Evolutionary conservation across 30 jellyfish, hydroid and myxozoan genomes (phyloP).

Genomic region (Cassiopea andromeda): DNA sequence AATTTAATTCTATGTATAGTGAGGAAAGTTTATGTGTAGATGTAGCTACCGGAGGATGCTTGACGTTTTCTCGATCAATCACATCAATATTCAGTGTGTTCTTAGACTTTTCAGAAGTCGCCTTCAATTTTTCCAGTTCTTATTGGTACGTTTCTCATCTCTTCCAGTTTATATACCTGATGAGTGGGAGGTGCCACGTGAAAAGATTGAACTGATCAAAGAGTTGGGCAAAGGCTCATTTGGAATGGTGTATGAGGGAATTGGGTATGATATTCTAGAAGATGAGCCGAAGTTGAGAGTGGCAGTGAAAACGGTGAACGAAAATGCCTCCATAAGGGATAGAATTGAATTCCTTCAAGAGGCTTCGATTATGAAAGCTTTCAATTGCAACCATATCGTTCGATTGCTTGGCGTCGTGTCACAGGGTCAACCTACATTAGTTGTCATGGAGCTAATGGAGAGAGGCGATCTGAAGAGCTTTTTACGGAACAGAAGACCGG

Average conservation of each 20-base stretch:
- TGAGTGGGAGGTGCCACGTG: conserved; percentile 99
- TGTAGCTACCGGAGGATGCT: too few relatives aligned
- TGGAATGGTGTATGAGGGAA: conserved; percentile 98
- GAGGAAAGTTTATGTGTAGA: too few relatives aligned
- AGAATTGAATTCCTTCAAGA: conserved; percentile 93
- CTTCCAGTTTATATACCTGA: conserved; percentile 85
- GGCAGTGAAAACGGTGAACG: conserved; percentile 96
- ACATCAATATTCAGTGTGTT: too few relatives aligned
- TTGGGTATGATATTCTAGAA: conserved; percentile 83
- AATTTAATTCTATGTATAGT: too few relatives aligned
- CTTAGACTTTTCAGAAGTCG: neutral
- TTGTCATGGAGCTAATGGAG: conserved; percentile 98
- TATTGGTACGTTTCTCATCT: neutral
- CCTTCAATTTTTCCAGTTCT: neutral
- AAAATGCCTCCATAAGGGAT: conserved; percentile 92
- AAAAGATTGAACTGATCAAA: conserved; percentile 83
- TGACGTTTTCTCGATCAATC: too few relatives aligned
- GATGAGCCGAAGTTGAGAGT: conserved; percentile 86
- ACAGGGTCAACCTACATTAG: conserved; percentile 97
- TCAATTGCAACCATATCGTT: conserved; percentile 92
- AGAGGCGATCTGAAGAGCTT: conserved; percentile 92
- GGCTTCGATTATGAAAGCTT: conserved; percentile 97
- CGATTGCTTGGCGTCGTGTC: conserved; percentile 94
- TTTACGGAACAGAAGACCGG: conserved; percentile 88
- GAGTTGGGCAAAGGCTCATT: conserved; percentile 98